These are phyloP conservation scores for Synanthedon vespiformis DNA, from an alignment of 2,888 invertebrate species.

Conservation along the genomic window DNA sequence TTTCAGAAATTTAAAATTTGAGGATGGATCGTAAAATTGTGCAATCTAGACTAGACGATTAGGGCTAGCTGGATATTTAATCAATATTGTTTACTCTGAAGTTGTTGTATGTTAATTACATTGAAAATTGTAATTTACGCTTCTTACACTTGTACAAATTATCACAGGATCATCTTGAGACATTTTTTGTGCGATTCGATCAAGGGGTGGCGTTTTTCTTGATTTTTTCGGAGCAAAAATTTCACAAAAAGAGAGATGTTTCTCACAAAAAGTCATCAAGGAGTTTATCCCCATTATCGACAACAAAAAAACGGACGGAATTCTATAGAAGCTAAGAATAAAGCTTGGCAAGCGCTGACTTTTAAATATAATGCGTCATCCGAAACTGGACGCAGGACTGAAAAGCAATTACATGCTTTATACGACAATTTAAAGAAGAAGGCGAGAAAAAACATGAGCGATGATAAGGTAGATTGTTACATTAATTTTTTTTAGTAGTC, in stretches of 20 bases:
- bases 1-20: no score
- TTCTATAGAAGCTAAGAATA: not conserved
- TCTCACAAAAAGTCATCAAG: constrained; percentile 6
- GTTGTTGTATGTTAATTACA: no score
- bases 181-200: no score
- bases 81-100: no score
- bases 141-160: no score
- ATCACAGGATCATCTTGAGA: no score
- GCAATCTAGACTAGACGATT: no score
- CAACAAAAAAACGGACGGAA: constrained; percentile 6
- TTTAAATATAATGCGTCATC: not conserved
- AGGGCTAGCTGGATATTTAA: no score
- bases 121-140: no score
- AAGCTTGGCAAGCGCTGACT: not conserved
- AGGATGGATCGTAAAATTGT: no score
- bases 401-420: constrained; percentile 7
- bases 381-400: not conserved
- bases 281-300: constrained; percentile 5
- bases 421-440: constrained; percentile 6
- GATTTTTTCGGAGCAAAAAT: no score
- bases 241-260: constrained; percentile 7
- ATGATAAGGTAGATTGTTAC: constrained; percentile 3
- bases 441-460: constrained; percentile 5
- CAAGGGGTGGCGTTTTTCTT: not conserved
- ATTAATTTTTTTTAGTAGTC: no score